Conservation (phyloP, 2,113 vertebrate species). For the rat (Rattus norvegicus) region DNA sequence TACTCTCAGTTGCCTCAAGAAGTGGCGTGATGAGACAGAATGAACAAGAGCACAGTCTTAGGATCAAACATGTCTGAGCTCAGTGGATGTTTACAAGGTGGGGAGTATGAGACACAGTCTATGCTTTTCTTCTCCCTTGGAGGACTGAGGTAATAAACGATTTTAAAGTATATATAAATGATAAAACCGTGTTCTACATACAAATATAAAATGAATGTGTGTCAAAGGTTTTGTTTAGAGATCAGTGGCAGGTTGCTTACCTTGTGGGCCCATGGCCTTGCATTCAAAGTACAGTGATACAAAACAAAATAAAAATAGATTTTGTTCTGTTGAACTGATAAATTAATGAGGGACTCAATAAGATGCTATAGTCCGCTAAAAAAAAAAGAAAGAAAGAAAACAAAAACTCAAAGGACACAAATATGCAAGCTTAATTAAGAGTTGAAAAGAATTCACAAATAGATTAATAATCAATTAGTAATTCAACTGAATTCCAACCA, state of each 20-base stretch:
- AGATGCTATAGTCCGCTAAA: neutral
- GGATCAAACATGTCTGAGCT: neutral
- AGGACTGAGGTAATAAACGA: neutral
- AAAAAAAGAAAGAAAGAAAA: neutral
- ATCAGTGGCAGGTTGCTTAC: neutral
- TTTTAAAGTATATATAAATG: neutral
- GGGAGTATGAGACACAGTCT: fast-evolving
- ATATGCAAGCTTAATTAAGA: neutral
- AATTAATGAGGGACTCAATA: neutral
- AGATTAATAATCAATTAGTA: neutral
- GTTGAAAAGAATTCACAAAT: slow-evolving; percentile 27
- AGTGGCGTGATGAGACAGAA: neutral
- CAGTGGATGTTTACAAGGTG: neutral
- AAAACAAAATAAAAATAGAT: neutral
- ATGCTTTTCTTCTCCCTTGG: neutral
- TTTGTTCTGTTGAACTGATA: neutral
- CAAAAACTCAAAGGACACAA: slow-evolving; percentile 20
- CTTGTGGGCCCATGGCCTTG: neutral
- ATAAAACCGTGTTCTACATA: neutral
- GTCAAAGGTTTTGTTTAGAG: slow-evolving; percentile 19
- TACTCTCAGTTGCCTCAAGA: neutral
- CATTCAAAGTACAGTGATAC: neutral
- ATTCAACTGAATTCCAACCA: neutral
- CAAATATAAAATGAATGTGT: neutral
- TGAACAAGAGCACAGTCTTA: neutral